These are phyloP conservation scores for Euproctis similis DNA, from an alignment of 2,888 invertebrate species.

Conservation along the genomic window DNA sequence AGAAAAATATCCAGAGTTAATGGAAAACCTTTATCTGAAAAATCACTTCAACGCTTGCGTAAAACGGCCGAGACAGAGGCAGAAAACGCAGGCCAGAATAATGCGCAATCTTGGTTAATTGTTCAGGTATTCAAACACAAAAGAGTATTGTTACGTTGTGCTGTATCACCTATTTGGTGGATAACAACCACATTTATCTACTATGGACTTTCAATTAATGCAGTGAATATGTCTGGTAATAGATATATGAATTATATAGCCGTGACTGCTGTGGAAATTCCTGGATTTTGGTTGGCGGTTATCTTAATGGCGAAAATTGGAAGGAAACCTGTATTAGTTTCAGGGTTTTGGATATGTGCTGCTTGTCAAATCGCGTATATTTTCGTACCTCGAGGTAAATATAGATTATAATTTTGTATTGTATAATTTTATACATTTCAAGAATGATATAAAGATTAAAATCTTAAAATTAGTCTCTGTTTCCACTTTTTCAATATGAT, in stretches of 20 bases:
- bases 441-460: too few relatives aligned
- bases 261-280: constrained; percentile 78
- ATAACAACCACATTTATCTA: constrained; percentile 78
- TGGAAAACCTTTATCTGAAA: constrained; percentile 46
- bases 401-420: too few relatives aligned
- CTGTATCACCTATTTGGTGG: constrained; percentile 73
- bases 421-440: too few relatives aligned
- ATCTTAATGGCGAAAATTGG: constrained; percentile 75
- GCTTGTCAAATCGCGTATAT: constrained; percentile 73
- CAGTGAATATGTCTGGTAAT: constrained; percentile 78
- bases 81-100: constrained; percentile 18
- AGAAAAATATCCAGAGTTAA: constrained; percentile 78
- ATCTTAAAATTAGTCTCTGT: too few relatives aligned
- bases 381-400: constrained; percentile 67
- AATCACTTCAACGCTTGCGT: constrained; percentile 40
- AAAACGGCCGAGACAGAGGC: constrained; percentile 31
- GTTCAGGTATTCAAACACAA: constrained; percentile 43
- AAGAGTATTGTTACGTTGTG: constrained; percentile 35
- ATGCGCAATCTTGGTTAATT: constrained; percentile 39
- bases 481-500: too few relatives aligned
- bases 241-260: constrained; percentile 78
- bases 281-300: constrained; percentile 78
- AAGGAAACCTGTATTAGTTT: constrained; percentile 73
- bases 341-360: constrained; percentile 75
- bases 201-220: constrained; percentile 78